phyloP scores from a whole-genome alignment of 2,888 invertebrate species.

The Aethes cnicana region DNA sequence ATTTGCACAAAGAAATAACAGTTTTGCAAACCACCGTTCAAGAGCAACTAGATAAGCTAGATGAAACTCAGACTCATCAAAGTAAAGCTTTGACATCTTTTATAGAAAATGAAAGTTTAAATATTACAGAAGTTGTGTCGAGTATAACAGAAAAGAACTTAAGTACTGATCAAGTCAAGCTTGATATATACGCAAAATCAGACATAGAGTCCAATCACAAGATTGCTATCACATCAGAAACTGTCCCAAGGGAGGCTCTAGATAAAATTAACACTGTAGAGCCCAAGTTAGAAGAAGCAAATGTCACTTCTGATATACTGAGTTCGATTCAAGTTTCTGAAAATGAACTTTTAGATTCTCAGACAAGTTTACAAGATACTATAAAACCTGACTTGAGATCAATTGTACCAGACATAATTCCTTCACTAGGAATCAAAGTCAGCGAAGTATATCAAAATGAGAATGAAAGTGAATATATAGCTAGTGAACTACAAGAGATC shows the following conservation, averaged over 20 bases:
- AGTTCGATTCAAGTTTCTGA: constrained; percentile 64
- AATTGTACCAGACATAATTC: constrained; percentile 53
- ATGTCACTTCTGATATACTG: constrained; percentile 53
- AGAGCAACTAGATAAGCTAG: constrained; percentile 78
- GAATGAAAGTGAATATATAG: constrained; percentile 57
- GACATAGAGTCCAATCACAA: constrained; percentile 78
- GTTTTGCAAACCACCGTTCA: constrained; percentile 62
- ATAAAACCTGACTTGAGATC: constrained; percentile 50
- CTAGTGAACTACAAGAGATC: constrained; percentile 39
- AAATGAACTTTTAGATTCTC: constrained; percentile 69
- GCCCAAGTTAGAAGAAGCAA: constrained; percentile 59
- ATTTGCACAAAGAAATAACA: constrained; percentile 66
- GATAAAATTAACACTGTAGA: constrained; percentile 48
- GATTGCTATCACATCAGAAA: constrained; percentile 74
- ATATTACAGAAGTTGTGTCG: constrained; percentile 80
- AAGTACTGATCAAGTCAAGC: constrained; percentile 55
- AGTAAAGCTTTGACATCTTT: constrained; percentile 80
- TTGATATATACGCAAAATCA: constrained; percentile 73
- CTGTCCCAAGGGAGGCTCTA: constrained; percentile 59
- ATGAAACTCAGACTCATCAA: constrained; percentile 78
- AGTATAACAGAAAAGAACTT: constrained; percentile 77
- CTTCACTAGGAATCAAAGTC: constrained; percentile 52
- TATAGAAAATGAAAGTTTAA: constrained; percentile 83
- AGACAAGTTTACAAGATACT: constrained; percentile 50
- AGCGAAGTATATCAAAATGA: constrained; percentile 64